phyloP scores from a whole-genome alignment of 2,113 vertebrate genomes.

The Cyphomyrus discorhynchus region DNA sequence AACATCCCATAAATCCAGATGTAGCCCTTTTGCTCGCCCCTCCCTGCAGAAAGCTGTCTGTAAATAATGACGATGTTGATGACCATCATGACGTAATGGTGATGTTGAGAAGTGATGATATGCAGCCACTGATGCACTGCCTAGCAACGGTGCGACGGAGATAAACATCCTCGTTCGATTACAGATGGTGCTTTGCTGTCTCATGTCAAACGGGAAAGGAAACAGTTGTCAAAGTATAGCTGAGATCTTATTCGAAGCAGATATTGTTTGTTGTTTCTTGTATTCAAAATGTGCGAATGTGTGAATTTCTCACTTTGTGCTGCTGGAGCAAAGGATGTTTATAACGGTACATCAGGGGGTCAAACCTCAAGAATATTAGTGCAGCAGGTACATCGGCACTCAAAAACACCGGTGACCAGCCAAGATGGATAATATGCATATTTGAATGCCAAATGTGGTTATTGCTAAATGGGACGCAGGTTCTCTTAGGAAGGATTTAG shows the following conservation, averaged over 20 bases:
- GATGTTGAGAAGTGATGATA: background rate
- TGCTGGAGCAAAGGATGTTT: background rate
- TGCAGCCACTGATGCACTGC: background rate
- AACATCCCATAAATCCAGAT: background rate
- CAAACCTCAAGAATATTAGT: background rate
- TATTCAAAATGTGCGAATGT: no score
- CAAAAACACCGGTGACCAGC: background rate
- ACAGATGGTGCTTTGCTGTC: background rate
- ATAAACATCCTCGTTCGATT: background rate
- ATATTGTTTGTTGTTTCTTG: background rate
- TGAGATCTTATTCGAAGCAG: background rate
- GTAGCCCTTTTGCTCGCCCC: background rate
- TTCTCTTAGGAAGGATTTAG: conserved; percentile 1
- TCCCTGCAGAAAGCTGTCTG: background rate
- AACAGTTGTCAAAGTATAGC: background rate
- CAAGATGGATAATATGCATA: background rate
- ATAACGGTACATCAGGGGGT: background rate
- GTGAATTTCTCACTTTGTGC: background rate
- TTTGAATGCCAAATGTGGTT: background rate
- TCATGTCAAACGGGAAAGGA: background rate
- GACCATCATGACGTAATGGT: background rate
- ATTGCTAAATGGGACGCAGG: background rate
- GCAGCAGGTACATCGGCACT: background rate
- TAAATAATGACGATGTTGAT: background rate
- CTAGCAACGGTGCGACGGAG: no score